Base-by-base conservation (phyloP, 2,113 vertebrate genomes). In the Alligator sinensis region DNA sequence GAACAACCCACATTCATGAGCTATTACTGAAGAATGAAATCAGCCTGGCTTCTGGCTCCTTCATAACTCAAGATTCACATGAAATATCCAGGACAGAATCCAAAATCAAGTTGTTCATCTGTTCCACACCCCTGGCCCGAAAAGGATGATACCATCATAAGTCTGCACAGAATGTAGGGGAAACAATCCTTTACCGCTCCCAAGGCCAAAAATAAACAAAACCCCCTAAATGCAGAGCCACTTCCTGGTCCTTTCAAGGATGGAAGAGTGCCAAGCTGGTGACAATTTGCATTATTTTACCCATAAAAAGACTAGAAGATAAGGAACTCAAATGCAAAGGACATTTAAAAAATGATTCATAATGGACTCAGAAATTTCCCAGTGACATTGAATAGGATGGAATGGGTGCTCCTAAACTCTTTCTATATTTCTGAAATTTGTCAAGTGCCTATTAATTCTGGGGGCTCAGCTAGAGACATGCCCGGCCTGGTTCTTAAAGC, bases 391-490 rank as follows among this genome's bases (percentile, higher is more conserved):
- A 72, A 19, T 9, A 47, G 47, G 47, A 34, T 22, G 30, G 19
- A 21, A 72, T 6, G 19, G 11, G 30, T 72, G 30, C 30, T 38
- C 9, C 19, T 22, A 30, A 38, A 72, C 22, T 6, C 18, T 17
- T 72, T 72, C 22, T 6, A 12, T 12, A 8, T 7, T 38, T 72
- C 38, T 72, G 5, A 34, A 72, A 72, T 72, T 72, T 72, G 34
- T 72, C 34, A 47, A 58, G 11, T 64, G 78, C 70, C 1, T n/a
- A 58, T 27, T 19, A 58, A 0, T 0, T 0, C 19, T 55, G 28
- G 5, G 4, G 76, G 28, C 74, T 16, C 30, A 16, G 70, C 22
- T 25, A 2, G 0, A 17, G 58, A 30, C 38, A 55, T 15, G 62
- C 3, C 8, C 0, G 0, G 7, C 25, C n/a, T 62, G 47, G 12